Base-by-base conservation (phyloP, 2,797 vertebrate species). In the Aulostomus chinensis region DNA sequence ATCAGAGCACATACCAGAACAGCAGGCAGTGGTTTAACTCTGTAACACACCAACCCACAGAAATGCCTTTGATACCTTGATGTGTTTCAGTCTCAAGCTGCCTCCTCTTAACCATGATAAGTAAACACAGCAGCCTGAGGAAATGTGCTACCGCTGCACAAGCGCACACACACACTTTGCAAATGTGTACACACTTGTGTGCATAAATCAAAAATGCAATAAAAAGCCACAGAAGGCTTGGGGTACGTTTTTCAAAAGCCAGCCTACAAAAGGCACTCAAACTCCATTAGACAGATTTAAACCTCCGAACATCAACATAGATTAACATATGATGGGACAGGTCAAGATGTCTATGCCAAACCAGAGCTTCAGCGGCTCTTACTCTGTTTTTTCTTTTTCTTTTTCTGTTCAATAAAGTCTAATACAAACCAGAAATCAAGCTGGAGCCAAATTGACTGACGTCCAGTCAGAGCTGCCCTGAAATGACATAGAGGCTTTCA, bases 51-150 rank as follows among this genome's bases (percentile, higher is more conserved):
- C 65, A 77, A 62, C 85, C 80, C 84, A 82, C 85, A 86, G 80
- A 86, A 88, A 87, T 83, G 83, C 79, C 83, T 89, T 87, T 86
- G 86, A 87, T 86, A 89, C 69, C 80, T 83, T 79, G 73, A 80
- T 78, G 77, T 78, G 84, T 72, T 81, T 81, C 62, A 70, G 76
- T 81, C 76, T 73, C 61, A 70, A n/a, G n/a, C 79, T 66, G 66
- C 67, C 74, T 80, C 62, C 58, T 76, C 66, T 75, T 76, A 72
- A 79, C 64, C 31, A 50, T 70, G 76, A 81, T 74, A 79, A 80
- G 66, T 80, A 84, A 86, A 87, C 84, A 85, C 56, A 78, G 73
- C 68, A 68, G 78, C 64, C 60, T n/a, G 70, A 63, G 73, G 70
- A 84, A 80, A 75, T 69, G 65, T 67, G 74, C 59, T 53, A 45